Evolutionary conservation across 2,888 invertebrate species (phyloP), one percentile per base, ranked within the genome.

Genomic region (Lutraria lutraria): DNA sequence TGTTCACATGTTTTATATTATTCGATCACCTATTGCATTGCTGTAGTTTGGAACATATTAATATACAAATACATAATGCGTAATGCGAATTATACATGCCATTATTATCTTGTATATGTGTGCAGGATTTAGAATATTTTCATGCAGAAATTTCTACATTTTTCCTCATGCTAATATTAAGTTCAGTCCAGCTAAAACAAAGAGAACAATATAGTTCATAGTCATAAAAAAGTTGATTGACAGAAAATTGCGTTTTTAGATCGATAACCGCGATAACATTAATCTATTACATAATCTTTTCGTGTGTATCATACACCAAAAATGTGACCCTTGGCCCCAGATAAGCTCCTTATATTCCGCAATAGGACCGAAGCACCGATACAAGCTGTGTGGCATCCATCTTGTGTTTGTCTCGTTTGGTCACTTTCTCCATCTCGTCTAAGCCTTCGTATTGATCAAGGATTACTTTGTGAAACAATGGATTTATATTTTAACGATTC

Each of bases 281-380:
- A 84, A 72, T 84, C 54, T 29, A 31, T 76, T 76, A 52, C 31
- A 54, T 83, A 72, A 84, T 84, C 68, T 25, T 79, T 72, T 84
- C 52, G 25, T 76, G 84, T 84, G 84, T 84, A 84, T 84, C 76
- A 84, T 84, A 72, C 68, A 72, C 21, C 31, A 84, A 84, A 52
- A 53, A 84, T 84, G 84, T 76, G 84, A 84, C 76, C 76, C 54
- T 54, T 84, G 84, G 54, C 84, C 76, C 76, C 16, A 31, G 31
- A 25, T 76, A 34, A 76, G 29, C 76, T 16, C 19, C 13, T 16
- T 76, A 34, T 76, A 34, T 31, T 31, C 34, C 19, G 25, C 16
- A 1, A 34, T 34, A 76, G 16, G 34, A 34, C 34, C 76, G 29
- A 25, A 31, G 34, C 16, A 76, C 16, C 76, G 76, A 3, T 31